Percentiles rank a stretch among this genome's conserved stretches.
Evolutionary conservation across 1,140 invertebrate species (phyloP).

Genomic region (Diachasma alloeum): DNA sequence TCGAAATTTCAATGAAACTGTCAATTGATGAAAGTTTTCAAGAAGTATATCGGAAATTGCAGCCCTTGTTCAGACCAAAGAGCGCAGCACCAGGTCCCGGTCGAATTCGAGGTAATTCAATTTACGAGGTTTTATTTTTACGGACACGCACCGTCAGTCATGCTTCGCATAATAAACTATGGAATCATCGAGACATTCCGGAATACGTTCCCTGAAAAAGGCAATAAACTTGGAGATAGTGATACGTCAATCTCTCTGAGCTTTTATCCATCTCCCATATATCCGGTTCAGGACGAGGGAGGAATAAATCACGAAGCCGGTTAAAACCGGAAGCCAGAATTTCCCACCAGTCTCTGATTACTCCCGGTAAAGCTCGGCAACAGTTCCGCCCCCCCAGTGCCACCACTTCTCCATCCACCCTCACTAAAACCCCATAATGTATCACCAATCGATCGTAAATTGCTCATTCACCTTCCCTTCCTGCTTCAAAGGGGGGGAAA

Average conservation of each 20-base stretch:
- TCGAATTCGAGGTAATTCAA: no score
- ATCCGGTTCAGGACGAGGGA: neutral
- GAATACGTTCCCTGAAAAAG: neutral
- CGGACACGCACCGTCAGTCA: no score
- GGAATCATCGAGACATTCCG: neutral
- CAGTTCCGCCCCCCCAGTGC: neutral
- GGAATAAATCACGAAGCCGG: conserved; percentile 10
- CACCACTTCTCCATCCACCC: neutral
- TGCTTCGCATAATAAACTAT: neutral
- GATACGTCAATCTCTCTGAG: neutral
- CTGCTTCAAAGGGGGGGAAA: neutral
- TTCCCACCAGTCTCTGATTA: conserved; percentile 11
- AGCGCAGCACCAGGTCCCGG: no score
- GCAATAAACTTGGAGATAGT: neutral
- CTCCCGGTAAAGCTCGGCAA: conserved; percentile 2
- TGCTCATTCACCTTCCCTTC: conserved; percentile 8
- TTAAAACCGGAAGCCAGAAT: conserved; percentile 17
- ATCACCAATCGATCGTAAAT: conserved; percentile 15
- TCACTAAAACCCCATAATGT: neutral
- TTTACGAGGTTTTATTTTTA: no score
- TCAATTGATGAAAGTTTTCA: no score
- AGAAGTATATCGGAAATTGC: no score
- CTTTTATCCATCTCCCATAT: neutral
- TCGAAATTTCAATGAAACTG: no score
- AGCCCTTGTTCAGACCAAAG: no score